Evolutionary conservation across 2,888 invertebrate species (phyloP).

Genomic region (Drosophila incognita): DNA sequence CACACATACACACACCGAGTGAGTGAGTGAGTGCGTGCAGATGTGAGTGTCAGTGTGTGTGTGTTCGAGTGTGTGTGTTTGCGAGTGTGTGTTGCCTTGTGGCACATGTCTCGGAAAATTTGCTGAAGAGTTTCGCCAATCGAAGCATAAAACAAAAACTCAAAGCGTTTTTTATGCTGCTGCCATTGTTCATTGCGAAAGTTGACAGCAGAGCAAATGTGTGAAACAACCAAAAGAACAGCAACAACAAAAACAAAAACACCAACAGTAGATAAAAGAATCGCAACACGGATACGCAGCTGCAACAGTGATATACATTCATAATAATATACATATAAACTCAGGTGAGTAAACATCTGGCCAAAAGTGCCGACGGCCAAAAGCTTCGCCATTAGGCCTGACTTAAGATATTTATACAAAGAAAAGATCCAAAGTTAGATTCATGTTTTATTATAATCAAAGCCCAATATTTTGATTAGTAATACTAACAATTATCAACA

Average conservation of each 20-base stretch:
- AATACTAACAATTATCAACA: neutral
- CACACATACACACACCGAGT: slow-evolving; percentile 1
- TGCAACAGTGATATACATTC: slow-evolving; percentile 32
- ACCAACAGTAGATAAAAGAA: slow-evolving; percentile 9
- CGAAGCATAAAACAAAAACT: slow-evolving; percentile 19
- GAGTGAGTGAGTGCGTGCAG: slow-evolving; percentile 3
- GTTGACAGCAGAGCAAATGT: slow-evolving; percentile 34
- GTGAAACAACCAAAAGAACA: slow-evolving; percentile 34
- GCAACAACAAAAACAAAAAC: slow-evolving; percentile 5
- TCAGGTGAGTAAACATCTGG: slow-evolving; percentile 53
- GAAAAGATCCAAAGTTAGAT: neutral
- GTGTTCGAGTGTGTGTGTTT: neutral
- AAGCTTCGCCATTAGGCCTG: neutral
- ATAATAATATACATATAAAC: slow-evolving; percentile 21
- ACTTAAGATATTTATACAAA: neutral
- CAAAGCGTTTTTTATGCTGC: neutral
- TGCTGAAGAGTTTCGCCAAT: slow-evolving; percentile 27
- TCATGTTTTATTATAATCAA: neutral
- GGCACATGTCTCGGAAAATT: slow-evolving; percentile 35
- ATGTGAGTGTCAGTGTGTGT: slow-evolving; percentile 9
- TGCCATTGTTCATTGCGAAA: slow-evolving; percentile 4
- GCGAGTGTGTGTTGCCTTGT: slow-evolving; percentile 6
- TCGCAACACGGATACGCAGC: slow-evolving; percentile 57
- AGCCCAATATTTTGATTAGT: neutral
- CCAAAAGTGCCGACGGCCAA: slow-evolving; percentile 53